Evolutionary conservation across 2,113 vertebrate species (phyloP).

Genomic region (Cyanoliseus patagonus): DNA sequence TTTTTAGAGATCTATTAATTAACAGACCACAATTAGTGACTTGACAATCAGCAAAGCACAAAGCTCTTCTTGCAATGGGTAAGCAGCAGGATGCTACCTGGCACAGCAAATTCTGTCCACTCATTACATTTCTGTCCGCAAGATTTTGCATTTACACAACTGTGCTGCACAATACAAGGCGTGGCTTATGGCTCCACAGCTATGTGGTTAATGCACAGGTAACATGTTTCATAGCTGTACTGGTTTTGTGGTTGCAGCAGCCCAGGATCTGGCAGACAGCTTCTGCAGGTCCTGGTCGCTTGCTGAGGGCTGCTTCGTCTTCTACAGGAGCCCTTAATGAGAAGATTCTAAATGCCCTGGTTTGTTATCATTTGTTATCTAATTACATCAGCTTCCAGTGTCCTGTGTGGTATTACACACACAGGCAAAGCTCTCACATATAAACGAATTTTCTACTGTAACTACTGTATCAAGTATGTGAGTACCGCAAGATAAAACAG

Average conservation of each 20-base stretch:
- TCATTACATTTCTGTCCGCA: rapidly evolving
- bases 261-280: rapidly evolving
- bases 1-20: slow-evolving; percentile 48
- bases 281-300: not conserved
- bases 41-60: not conserved
- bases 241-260: not conserved
- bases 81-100: rapidly evolving
- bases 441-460: slow-evolving; percentile 25
- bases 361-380: not conserved
- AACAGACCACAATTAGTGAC: slow-evolving; percentile 24
- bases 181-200: rapidly evolving
- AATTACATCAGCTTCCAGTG: not conserved
- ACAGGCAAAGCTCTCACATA: not conserved
- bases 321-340: not conserved
- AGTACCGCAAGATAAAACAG: not conserved
- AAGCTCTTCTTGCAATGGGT: not conserved
- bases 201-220: rapidly evolving
- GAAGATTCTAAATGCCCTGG: not conserved
- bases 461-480: not conserved
- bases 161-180: rapidly evolving
- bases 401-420: not conserved
- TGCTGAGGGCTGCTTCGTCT: rapidly evolving
- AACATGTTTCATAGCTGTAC: rapidly evolving
- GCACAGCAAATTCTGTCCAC: not conserved
- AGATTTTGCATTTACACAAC: not conserved